Conservation (phyloP, 1,140 invertebrate species). For the Pygmarrhopalites habei region DNA sequence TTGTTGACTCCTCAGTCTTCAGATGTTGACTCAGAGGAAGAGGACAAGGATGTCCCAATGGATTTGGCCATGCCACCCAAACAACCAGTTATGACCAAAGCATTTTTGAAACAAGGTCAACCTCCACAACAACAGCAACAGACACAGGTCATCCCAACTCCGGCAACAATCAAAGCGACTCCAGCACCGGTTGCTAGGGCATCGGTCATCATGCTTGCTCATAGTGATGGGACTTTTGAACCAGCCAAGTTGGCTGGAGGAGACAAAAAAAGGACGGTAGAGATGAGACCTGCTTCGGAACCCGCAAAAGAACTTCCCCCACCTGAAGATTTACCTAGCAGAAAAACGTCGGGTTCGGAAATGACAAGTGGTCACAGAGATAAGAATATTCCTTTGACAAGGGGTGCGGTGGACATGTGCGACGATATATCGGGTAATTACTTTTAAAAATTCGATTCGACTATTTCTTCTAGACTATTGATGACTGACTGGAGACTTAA, state of each 20-base stretch:
- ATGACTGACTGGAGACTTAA: no score
- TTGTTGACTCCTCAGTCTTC: constrained; percentile 39
- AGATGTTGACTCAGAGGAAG: constrained; percentile 41
- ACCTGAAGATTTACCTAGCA: constrained; percentile 30
- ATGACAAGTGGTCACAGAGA: constrained; percentile 39
- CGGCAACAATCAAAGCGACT: background rate
- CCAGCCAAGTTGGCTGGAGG: constrained; percentile 11
- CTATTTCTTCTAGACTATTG: no score
- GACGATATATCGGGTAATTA: constrained; percentile 24
- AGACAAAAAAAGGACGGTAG: background rate
- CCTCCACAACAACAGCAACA: background rate
- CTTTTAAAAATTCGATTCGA: background rate
- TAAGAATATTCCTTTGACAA: constrained; percentile 38
- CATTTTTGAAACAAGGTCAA: no score
- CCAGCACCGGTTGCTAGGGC: constrained; percentile 34
- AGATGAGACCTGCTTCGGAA: background rate
- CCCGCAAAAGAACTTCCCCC: constrained; percentile 25
- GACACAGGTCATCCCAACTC: background rate
- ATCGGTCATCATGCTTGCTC: constrained; percentile 43
- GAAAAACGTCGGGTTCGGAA: constrained; percentile 37
- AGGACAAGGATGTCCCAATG: constrained; percentile 37
- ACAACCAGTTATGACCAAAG: background rate
- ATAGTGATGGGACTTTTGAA: constrained; percentile 37
- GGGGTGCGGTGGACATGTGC: constrained; percentile 37
- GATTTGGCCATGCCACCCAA: constrained; percentile 22